Evolutionary conservation across 2,797 vertebrate species (phyloP).

Genomic region (Fistularia commersonii): DNA sequence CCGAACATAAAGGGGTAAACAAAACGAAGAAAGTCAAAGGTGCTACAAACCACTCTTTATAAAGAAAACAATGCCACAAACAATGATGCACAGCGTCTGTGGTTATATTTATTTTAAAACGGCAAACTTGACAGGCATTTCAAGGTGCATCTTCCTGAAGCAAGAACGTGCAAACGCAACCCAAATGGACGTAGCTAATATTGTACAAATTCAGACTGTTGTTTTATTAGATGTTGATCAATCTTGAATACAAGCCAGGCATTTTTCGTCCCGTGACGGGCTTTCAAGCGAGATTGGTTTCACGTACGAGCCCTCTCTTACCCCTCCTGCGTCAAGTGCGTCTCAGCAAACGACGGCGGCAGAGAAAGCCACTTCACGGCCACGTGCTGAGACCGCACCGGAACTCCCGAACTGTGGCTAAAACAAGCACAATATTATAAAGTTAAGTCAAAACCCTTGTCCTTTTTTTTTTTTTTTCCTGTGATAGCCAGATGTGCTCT

Average conservation of each 20-base stretch:
- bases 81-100: slow-evolving; percentile 23
- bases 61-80: slow-evolving; percentile 33
- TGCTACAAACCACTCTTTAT: slow-evolving; percentile 59
- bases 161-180: slow-evolving; percentile 26
- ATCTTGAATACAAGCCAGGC: slow-evolving; percentile 33
- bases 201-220: slow-evolving; percentile 38
- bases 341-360: too few relatives aligned
- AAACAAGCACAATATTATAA: slow-evolving; percentile 47
- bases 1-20: slow-evolving; percentile 31
- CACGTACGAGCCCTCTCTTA: too few relatives aligned
- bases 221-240: slow-evolving; percentile 44
- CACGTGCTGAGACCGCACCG: slow-evolving; percentile 1
- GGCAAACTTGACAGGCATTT: slow-evolving; percentile 34
- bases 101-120: slow-evolving; percentile 36
- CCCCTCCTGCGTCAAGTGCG: too few relatives aligned
- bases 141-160: slow-evolving; percentile 30
- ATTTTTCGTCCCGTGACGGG: slow-evolving; percentile 19
- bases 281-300: slow-evolving; percentile 13
- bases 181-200: slow-evolving; percentile 22
- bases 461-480: slow-evolving; percentile 26
- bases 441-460: slow-evolving; percentile 19
- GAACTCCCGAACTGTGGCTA: slow-evolving; percentile 14
- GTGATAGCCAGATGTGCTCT: slow-evolving; percentile 22
- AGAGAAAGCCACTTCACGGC: too few relatives aligned
- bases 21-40: slow-evolving; percentile 34